Percentiles rank a stretch among this genome's conserved stretches.
Evolutionary conservation across 2,113 vertebrate species (phyloP).

Genomic region (Campylorhamphus procurvoides): DNA sequence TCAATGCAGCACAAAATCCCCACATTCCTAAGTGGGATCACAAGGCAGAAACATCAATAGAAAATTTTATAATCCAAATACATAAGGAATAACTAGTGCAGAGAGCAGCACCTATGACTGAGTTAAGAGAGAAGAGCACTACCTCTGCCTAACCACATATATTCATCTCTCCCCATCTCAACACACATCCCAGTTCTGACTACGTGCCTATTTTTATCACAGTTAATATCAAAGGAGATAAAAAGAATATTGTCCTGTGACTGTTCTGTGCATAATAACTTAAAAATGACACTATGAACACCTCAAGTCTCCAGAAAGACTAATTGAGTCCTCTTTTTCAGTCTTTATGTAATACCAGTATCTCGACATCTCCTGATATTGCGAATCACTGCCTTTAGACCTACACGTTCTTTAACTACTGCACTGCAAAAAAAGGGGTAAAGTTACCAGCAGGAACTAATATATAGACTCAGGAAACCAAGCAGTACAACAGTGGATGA

Average conservation of each 20-base stretch:
- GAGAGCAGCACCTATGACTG: neutral
- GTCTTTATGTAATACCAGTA: neutral
- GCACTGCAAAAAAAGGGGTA: neutral
- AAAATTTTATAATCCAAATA: fast-evolving
- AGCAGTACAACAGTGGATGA: neutral
- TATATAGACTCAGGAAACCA: neutral
- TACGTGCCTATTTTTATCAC: neutral
- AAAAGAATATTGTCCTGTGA: neutral
- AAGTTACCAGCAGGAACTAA: neutral
- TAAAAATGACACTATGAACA: neutral
- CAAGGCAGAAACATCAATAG: neutral
- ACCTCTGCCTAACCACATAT: neutral
- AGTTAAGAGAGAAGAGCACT: neutral
- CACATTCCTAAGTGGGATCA: neutral
- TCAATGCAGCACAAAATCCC: neutral
- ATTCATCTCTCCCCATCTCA: neutral
- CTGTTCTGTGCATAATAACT: fast-evolving
- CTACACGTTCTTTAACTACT: neutral
- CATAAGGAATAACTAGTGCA: fast-evolving
- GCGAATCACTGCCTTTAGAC: neutral
- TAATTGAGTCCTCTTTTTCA: neutral
- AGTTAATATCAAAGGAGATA: neutral
- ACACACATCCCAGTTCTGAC: neutral
- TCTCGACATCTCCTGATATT: neutral
- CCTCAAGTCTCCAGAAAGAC: neutral